These are phyloP conservation scores for Austrolebias charrua DNA, from an alignment of 2,797 vertebrate genomes.

Conservation along the genomic window DNA sequence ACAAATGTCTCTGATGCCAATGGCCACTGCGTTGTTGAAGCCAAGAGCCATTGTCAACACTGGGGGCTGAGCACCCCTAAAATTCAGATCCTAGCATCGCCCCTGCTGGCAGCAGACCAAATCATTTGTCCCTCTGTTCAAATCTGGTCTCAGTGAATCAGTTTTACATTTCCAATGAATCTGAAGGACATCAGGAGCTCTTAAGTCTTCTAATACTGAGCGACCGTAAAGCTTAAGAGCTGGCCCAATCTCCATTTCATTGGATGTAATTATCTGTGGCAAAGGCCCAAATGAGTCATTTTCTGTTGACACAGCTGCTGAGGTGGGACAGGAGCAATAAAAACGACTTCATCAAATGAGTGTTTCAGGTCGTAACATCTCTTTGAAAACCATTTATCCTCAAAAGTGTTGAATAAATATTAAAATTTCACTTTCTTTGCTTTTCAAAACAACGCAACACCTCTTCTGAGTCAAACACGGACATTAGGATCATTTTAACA, in stretches of 20 bases:
- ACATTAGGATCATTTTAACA: neutral
- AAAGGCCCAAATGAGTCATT: neutral
- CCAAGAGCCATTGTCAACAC: no score
- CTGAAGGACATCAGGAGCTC: constrained; percentile 4
- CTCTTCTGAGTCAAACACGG: neutral
- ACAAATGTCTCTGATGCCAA: no score
- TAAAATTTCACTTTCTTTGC: neutral
- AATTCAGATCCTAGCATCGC: no score
- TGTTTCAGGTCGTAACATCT: neutral
- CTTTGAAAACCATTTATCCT: neutral
- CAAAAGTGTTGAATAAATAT: neutral
- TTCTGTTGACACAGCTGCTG: neutral
- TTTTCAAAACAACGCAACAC: neutral
- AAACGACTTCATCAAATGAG: neutral
- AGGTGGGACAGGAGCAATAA: neutral
- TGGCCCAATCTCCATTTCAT: neutral
- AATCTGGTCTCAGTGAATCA: constrained; percentile 30
- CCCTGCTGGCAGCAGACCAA: constrained; percentile 2
- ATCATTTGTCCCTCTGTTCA: constrained; percentile 20
- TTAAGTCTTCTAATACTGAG: neutral
- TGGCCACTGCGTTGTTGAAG: no score
- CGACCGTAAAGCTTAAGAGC: neutral
- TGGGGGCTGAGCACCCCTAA: no score
- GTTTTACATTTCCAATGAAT: constrained; percentile 7
- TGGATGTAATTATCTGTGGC: neutral